Conservation (phyloP, 2,113 vertebrate genomes). For the Alexandromys fortis region DNA sequence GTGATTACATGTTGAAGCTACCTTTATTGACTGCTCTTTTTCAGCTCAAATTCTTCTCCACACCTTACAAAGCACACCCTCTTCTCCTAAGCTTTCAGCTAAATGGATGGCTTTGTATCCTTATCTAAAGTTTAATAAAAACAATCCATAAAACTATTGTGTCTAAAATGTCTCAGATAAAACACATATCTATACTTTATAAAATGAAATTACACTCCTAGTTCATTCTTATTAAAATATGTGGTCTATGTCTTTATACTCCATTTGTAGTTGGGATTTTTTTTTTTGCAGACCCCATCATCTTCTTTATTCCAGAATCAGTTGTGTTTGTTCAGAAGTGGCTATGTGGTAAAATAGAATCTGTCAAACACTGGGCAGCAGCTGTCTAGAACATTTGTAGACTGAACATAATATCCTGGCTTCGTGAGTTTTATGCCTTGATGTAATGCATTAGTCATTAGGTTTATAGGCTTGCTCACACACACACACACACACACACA, state of each 20-base stretch:
- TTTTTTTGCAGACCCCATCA: neutral
- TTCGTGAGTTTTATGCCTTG: neutral
- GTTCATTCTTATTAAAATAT: constrained; percentile 4
- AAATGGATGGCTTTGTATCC: constrained; percentile 18
- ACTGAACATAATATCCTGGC: constrained; percentile 12
- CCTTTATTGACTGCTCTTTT: neutral
- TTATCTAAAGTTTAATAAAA: constrained; percentile 50
- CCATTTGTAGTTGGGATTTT: neutral
- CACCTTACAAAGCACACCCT: neutral
- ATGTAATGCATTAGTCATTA: neutral
- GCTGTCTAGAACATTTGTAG: neutral
- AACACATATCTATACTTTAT: constrained; percentile 4
- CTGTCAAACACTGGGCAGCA: neutral
- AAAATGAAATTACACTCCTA: neutral
- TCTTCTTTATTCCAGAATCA: neutral
- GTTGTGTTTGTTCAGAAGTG: neutral
- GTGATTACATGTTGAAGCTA: constrained; percentile 20
- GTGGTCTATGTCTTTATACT: constrained; percentile 14
- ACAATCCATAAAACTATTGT: neutral
- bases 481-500: no score
- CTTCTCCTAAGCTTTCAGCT: neutral
- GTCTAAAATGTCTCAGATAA: constrained; percentile 44
- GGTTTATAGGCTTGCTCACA: neutral
- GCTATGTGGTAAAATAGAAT: neutral
- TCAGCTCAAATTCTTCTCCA: constrained; percentile 5